These are phyloP conservation scores for Drosophila greeni DNA, from an alignment of 2,888 invertebrate species.

Conservation along the genomic window DNA sequence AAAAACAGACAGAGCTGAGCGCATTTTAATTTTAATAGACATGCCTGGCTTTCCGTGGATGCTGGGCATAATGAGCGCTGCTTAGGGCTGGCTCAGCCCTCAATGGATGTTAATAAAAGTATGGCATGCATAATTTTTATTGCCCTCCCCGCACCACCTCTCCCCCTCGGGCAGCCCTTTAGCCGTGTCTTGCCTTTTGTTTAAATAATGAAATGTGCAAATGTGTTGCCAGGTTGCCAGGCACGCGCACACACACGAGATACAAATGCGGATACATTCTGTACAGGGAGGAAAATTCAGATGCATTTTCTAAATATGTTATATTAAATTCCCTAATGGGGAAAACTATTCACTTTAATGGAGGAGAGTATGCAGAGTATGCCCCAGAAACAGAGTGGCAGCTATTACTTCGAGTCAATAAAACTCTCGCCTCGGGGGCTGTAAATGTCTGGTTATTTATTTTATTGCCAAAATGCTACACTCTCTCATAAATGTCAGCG, in stretches of 20 bases:
- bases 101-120: constrained; percentile 62
- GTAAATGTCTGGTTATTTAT: neutral
- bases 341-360: neutral
- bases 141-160: constrained; percentile 20
- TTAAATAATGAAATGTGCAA: constrained; percentile 58
- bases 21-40: constrained; percentile 65
- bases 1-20: constrained; percentile 30
- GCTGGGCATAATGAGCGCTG: constrained; percentile 59
- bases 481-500: constrained; percentile 2
- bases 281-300: neutral
- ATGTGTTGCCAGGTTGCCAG: constrained; percentile 44
- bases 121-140: constrained; percentile 47
- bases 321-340: neutral
- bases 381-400: neutral
- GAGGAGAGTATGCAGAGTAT: neutral
- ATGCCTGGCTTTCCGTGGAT: constrained; percentile 30
- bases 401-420: neutral
- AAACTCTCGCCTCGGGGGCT: neutral
- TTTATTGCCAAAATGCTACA: neutral
- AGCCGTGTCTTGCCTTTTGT: constrained; percentile 11
- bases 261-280: constrained; percentile 10
- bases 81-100: constrained; percentile 50
- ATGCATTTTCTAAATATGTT: neutral
- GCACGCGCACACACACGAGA: neutral
- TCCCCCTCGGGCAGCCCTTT: constrained; percentile 1